Conservation (phyloP, 2,888 invertebrate genomes). For the Leucophenga maculata region DNA sequence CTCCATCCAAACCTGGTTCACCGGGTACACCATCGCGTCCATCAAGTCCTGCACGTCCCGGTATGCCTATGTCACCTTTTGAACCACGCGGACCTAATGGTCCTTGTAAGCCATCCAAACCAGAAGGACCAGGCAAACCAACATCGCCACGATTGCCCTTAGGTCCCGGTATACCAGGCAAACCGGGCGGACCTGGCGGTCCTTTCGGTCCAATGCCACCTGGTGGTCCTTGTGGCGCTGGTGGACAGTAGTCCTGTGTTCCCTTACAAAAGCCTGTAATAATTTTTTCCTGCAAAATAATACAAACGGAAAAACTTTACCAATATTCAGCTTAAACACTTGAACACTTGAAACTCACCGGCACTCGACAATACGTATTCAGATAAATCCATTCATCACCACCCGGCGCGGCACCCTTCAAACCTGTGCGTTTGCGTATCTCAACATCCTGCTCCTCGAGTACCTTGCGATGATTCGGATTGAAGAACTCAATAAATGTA, state of each 20-base stretch:
- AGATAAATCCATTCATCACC: conserved; percentile 90
- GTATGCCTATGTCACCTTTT: conserved; percentile 75
- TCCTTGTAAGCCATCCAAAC: conserved; percentile 73
- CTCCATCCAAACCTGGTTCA: conserved; percentile 87
- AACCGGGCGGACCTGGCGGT: conserved; percentile 71
- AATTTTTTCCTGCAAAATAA: conserved; percentile 79
- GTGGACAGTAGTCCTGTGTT: conserved; percentile 86
- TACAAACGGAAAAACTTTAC: no score
- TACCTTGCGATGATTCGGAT: conserved; percentile 79
- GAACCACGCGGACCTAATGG: conserved; percentile 68
- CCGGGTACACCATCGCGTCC: conserved; percentile 93
- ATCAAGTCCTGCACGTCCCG: conserved; percentile 84
- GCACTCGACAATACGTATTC: conserved; percentile 88
- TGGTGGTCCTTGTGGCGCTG: conserved; percentile 77
- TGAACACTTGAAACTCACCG: conserved; percentile 75
- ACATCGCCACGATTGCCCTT: conserved; percentile 81
- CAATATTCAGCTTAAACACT: no score
- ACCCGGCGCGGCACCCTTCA: conserved; percentile 80
- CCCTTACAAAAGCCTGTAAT: conserved; percentile 89
- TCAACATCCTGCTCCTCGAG: conserved; percentile 79
- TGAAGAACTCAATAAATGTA: conserved; percentile 83
- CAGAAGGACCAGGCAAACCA: conserved; percentile 78
- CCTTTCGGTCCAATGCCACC: conserved; percentile 80
- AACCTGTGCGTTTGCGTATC: conserved; percentile 76
- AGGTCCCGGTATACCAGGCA: conserved; percentile 79